A percentile compares a stretch with the other conserved stretches of the same genome.
phyloP scores from a whole-genome alignment of 2,888 invertebrate species.

The Girardia tigrina region DNA sequence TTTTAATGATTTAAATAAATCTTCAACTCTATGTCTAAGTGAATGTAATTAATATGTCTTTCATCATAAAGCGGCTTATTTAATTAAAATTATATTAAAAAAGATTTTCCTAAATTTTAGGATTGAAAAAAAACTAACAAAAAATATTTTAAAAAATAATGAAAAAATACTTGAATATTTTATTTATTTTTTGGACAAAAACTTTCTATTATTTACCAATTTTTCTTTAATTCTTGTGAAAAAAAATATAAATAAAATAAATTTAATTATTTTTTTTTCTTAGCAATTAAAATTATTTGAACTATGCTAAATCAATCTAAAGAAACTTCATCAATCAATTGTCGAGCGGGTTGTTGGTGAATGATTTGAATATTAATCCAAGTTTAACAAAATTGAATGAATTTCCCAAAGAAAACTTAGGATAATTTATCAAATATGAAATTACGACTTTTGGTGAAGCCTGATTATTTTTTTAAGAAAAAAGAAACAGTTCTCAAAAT shows the following conservation, averaged over 20 bases:
- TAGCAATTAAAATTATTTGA: constrained; percentile 14
- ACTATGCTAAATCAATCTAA: constrained; percentile 15
- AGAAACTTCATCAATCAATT: constrained; percentile 18
- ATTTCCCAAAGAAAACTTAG: background rate
- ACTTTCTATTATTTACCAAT: too few relatives aligned
- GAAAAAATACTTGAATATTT: background rate
- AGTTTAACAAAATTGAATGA: background rate
- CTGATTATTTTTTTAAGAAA: background rate
- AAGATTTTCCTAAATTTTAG: too few relatives aligned
- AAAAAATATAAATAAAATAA: background rate
- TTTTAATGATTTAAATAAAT: too few relatives aligned
- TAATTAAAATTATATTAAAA: background rate
- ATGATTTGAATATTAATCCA: constrained; percentile 18
- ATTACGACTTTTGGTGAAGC: constrained; percentile 19
- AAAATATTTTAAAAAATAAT: background rate
- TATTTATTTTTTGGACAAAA: too few relatives aligned
- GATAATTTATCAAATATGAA: background rate
- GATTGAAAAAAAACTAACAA: too few relatives aligned
- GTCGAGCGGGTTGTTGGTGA: constrained; percentile 23
- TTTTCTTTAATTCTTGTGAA: background rate
- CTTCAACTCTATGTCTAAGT: background rate
- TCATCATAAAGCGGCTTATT: background rate
- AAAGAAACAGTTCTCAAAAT: too few relatives aligned
- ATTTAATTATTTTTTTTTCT: background rate
- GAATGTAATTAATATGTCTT: background rate